Percentiles rank a stretch among this genome's conserved stretches.
Conservation (phyloP, 2,113 vertebrate genomes). For the Pterocles orientalis region DNA sequence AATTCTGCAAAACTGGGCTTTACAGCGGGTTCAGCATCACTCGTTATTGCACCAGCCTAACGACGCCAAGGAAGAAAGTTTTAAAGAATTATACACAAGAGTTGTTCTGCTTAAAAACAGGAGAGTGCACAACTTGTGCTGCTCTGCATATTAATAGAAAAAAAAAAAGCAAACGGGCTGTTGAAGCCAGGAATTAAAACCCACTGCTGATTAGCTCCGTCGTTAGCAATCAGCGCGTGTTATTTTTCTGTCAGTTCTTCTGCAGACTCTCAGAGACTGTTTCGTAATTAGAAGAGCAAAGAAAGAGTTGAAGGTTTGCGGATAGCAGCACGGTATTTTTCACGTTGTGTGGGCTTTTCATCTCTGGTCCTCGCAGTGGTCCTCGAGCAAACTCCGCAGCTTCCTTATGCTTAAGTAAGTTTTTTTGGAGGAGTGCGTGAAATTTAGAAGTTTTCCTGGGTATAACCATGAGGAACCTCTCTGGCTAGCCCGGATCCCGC, state of each 20-base stretch:
- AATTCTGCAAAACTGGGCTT: background rate
- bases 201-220: background rate
- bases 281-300: background rate
- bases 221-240: background rate
- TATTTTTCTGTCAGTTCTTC: background rate
- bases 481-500: background rate
- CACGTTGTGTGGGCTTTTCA: too few relatives aligned
- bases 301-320: background rate
- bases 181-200: background rate
- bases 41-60: background rate
- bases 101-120: background rate
- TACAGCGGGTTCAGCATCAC: background rate
- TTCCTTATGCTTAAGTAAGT: background rate
- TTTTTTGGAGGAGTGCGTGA: background rate
- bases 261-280: background rate
- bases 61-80: background rate
- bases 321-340: fast-evolving
- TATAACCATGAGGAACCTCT: background rate
- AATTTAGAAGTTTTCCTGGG: fast-evolving
- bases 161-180: background rate
- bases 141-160: background rate
- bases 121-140: background rate
- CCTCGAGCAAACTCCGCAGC: background rate
- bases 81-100: background rate
- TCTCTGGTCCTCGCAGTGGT: fast-evolving